A percentile compares a stretch with the other conserved stretches of the same genome.
Conservation (phyloP, 2,888 invertebrate species). For the Drosophila ustulata region DNA sequence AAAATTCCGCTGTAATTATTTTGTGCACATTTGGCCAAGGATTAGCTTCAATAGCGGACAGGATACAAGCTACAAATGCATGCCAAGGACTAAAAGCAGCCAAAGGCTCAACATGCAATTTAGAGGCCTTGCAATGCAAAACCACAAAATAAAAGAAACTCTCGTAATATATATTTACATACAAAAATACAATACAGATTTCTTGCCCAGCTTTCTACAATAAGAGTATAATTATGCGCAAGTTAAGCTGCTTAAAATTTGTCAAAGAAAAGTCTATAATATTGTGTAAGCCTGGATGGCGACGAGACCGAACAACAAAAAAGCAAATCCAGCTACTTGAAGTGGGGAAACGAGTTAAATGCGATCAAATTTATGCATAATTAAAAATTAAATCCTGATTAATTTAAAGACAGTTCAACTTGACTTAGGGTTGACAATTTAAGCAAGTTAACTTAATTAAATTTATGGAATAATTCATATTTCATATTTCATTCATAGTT, state of each 20-base stretch:
- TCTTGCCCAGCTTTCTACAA: conserved; percentile 6
- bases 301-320: not conserved
- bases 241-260: conserved; percentile 38
- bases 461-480: too few relatives aligned
- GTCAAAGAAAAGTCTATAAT: conserved; percentile 6
- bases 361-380: conserved; percentile 2
- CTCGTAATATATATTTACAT: not conserved
- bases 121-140: conserved; percentile 5
- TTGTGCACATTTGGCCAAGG: conserved; percentile 54
- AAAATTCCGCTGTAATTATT: conserved; percentile 51
- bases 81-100: conserved; percentile 15
- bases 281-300: conserved; percentile 2
- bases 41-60: conserved; percentile 38
- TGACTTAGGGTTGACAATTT: not conserved
- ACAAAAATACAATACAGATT: conserved; percentile 12
- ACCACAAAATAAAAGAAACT: not conserved
- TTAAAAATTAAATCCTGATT: not conserved
- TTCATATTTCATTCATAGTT: too few relatives aligned
- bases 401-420: not conserved
- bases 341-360: not conserved
- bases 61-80: conserved; percentile 31
- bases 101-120: conserved; percentile 14
- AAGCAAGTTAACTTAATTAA: not conserved
- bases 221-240: conserved; percentile 30
- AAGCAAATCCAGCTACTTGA: not conserved